Evolutionary conservation across 2,888 invertebrate genomes (phyloP).

Genomic region (Epinotia ramella): DNA sequence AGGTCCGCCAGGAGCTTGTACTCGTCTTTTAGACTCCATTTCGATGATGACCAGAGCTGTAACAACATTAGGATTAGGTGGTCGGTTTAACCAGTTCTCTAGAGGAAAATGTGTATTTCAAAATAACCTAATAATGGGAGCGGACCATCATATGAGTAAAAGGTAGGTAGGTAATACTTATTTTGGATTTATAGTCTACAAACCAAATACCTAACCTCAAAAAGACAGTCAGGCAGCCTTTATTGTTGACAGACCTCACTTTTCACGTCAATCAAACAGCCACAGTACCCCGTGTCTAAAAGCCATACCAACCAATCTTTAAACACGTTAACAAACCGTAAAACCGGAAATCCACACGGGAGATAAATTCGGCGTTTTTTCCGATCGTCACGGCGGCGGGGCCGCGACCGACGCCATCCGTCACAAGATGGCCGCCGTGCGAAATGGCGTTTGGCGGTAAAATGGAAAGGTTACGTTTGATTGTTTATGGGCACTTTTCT

Average conservation of each 20-base stretch:
- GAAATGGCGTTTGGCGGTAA: constrained; percentile 59
- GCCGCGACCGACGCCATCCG: constrained; percentile 60
- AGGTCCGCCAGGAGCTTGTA: constrained; percentile 94
- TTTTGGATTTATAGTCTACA: too few relatives aligned
- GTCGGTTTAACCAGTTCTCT: background rate
- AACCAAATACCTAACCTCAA: too few relatives aligned
- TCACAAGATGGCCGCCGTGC: constrained; percentile 65
- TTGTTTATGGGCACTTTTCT: background rate
- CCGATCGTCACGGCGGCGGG: constrained; percentile 59
- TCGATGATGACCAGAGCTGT: constrained; percentile 94
- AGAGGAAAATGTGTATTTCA: too few relatives aligned
- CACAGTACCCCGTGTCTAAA: background rate
- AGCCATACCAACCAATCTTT: constrained; percentile 10
- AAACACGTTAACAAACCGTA: constrained; percentile 25
- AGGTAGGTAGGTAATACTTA: too few relatives aligned
- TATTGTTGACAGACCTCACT: background rate
- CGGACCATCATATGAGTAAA: too few relatives aligned
- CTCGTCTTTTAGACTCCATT: constrained; percentile 97
- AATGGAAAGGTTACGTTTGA: constrained; percentile 49
- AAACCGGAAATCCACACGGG: constrained; percentile 32
- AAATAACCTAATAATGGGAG: too few relatives aligned
- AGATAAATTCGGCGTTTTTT: constrained; percentile 39
- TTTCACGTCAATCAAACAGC: background rate
- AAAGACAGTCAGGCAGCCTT: too few relatives aligned
- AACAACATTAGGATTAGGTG: constrained; percentile 50